Evolutionary conservation across 2,797 vertebrate genomes (phyloP).

Genomic region (Zenarchopterus dispar): DNA sequence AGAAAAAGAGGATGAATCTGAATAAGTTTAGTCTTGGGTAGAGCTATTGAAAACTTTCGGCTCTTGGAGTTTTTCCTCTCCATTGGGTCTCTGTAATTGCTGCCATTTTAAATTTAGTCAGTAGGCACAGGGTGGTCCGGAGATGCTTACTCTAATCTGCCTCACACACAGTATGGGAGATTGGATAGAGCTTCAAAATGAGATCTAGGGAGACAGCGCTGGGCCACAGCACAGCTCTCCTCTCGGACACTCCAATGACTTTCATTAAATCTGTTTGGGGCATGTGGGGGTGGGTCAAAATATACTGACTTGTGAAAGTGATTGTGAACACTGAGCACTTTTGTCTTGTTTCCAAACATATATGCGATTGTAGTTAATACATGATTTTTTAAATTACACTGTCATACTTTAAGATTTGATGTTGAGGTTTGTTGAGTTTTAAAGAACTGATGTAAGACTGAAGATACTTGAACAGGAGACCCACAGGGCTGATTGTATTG

Average conservation of each 20-base stretch:
- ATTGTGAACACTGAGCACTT: slow-evolving; percentile 12
- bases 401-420: neutral
- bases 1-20: slow-evolving; percentile 24
- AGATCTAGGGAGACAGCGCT: slow-evolving; percentile 39
- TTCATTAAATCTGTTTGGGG: slow-evolving; percentile 35
- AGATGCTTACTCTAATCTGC: slow-evolving; percentile 75
- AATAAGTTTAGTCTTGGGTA: slow-evolving; percentile 44
- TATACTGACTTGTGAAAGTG: slow-evolving; percentile 30
- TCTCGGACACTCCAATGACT: slow-evolving; percentile 37
- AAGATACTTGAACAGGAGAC: slow-evolving; percentile 40
- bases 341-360: slow-evolving; percentile 19
- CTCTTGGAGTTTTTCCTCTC: slow-evolving; percentile 68
- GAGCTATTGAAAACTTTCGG: slow-evolving; percentile 71
- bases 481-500: slow-evolving; percentile 48
- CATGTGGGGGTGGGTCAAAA: slow-evolving; percentile 41
- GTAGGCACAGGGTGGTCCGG: slow-evolving; percentile 46
- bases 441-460: slow-evolving; percentile 18
- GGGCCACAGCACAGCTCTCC: slow-evolving; percentile 17
- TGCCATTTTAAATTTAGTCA: slow-evolving; percentile 80
- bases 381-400: too few relatives aligned
- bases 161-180: slow-evolving; percentile 53
- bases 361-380: neutral
- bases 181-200: slow-evolving; percentile 37
- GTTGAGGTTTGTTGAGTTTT: slow-evolving; percentile 9
- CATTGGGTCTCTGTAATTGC: slow-evolving; percentile 70